Evolutionary conservation across 2,888 invertebrate genomes (phyloP).

Genomic region (Prostheceraeus crozeri): DNA sequence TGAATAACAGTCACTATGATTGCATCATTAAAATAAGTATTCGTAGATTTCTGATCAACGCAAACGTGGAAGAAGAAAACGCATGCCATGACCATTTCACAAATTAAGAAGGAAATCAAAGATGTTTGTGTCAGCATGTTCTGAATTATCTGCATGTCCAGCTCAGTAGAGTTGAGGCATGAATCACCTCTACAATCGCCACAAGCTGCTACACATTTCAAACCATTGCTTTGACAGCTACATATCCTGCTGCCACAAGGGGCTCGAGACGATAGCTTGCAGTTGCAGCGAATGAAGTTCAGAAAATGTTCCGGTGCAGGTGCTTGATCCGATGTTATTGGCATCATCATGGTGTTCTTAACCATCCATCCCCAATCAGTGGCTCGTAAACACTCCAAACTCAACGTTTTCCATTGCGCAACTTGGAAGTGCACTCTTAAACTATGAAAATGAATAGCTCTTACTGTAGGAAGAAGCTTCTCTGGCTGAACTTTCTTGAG

Average conservation of each 20-base stretch:
- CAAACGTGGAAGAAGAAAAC: too few relatives aligned
- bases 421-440: conserved; percentile 14
- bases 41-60: too few relatives aligned
- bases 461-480: background rate
- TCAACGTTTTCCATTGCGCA: background rate
- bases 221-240: conserved; percentile 14
- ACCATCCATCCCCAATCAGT: too few relatives aligned
- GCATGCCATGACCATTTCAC: too few relatives aligned
- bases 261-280: background rate
- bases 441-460: background rate
- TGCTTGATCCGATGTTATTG: background rate
- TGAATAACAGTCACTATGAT: too few relatives aligned
- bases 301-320: background rate
- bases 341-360: background rate
- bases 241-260: conserved; percentile 10
- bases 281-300: conserved; percentile 22
- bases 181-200: conserved; percentile 6
- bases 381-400: background rate
- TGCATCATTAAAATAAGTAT: too few relatives aligned
- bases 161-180: too few relatives aligned
- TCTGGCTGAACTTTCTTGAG: background rate
- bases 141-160: too few relatives aligned
- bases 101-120: too few relatives aligned
- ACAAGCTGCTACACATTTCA: too few relatives aligned
- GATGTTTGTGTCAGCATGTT: too few relatives aligned